phyloP scores from a whole-genome alignment of 2,797 vertebrate genomes.

The Premnoplex brunnescens region DNA sequence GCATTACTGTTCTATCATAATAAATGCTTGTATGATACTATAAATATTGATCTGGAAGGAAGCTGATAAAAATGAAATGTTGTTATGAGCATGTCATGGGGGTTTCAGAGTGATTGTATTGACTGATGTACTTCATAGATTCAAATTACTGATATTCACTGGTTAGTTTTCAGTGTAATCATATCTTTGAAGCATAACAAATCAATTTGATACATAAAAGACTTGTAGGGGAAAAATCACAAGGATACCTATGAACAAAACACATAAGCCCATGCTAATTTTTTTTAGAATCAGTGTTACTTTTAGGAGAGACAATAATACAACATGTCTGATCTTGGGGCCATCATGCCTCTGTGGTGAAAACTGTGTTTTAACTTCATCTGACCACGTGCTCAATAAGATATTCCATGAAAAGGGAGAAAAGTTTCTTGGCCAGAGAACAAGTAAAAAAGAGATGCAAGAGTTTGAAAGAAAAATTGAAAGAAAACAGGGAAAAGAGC shows the following conservation, averaged over 20 bases:
- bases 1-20: constrained; percentile 6
- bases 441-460: neutral
- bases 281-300: neutral
- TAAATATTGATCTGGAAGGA: constrained; percentile 72
- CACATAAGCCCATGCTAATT: neutral
- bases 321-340: neutral
- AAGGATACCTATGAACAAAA: neutral
- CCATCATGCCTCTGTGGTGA: neutral
- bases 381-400: neutral
- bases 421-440: neutral
- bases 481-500: neutral
- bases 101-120: constrained; percentile 68
- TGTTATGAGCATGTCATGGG: constrained; percentile 42
- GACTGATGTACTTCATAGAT: constrained; percentile 75
- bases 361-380: neutral
- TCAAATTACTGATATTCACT: constrained; percentile 72
- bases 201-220: constrained; percentile 13
- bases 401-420: neutral
- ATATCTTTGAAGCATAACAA: constrained; percentile 39
- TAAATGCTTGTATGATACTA: constrained; percentile 65
- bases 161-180: constrained; percentile 68
- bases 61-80: constrained; percentile 66
- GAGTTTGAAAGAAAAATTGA: neutral
- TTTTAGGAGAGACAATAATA: neutral
- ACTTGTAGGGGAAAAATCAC: neutral